Conservation (phyloP, 2,888 invertebrate genomes). For the Isoperla grammatica region DNA sequence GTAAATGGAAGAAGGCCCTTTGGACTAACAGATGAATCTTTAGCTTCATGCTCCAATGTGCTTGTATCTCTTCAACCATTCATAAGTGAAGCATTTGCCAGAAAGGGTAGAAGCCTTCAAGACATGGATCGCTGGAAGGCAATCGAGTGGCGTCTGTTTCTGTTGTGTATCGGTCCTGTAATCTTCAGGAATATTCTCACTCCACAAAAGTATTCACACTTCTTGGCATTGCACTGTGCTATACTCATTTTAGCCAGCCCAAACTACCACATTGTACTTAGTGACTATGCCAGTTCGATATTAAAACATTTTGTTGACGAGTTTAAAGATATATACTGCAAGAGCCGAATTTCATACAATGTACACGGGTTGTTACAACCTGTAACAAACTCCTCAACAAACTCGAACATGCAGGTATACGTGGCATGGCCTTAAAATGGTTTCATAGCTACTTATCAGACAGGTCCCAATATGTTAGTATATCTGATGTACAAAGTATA, state of each 20-base stretch:
- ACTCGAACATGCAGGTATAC: no score
- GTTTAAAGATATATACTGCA: conserved; percentile 37
- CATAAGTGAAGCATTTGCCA: conserved; percentile 30
- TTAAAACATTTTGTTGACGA: conserved; percentile 34
- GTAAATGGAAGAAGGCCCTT: background rate
- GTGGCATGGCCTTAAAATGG: no score
- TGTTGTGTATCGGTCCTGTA: conserved; percentile 35
- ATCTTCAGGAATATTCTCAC: conserved; percentile 31
- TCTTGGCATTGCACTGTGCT: conserved; percentile 31
- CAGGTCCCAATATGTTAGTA: no score
- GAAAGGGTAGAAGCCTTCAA: conserved; percentile 29
- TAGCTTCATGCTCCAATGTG: background rate
- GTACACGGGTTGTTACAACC: conserved; percentile 40
- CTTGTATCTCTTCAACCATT: background rate
- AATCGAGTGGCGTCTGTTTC: conserved; percentile 35
- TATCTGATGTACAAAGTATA: no score
- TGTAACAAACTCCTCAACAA: no score
- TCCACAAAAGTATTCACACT: conserved; percentile 31
- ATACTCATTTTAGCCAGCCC: conserved; percentile 31
- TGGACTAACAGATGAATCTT: background rate
- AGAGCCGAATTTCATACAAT: conserved; percentile 39
- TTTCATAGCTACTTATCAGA: no score
- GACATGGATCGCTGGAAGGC: conserved; percentile 33
- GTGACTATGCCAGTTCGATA: conserved; percentile 30
- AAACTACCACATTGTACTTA: conserved; percentile 19